Conservation (phyloP, 2,113 vertebrate genomes). For the Recurvirostra avosetta region DNA sequence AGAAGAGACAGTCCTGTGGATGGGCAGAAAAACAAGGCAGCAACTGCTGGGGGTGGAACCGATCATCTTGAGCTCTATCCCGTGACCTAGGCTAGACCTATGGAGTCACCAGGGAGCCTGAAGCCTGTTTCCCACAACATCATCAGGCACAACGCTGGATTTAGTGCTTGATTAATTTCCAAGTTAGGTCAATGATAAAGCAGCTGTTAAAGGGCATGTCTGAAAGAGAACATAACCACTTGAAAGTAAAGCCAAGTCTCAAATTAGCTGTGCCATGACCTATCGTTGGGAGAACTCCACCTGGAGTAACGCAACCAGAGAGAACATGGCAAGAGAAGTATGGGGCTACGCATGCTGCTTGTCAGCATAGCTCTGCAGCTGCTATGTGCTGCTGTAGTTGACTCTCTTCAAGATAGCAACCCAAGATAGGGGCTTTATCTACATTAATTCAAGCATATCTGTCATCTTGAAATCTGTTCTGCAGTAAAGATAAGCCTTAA, state of each 20-base stretch:
- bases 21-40: background rate
- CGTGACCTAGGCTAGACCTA: background rate
- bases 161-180: background rate
- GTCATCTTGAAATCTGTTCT: background rate
- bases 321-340: background rate
- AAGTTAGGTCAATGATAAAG: slow-evolving; percentile 22
- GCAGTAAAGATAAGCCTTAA: background rate
- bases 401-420: background rate
- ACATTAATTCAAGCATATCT: background rate
- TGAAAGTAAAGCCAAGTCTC: slow-evolving; percentile 14
- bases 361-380: background rate
- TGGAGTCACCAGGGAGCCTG: background rate
- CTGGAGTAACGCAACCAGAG: background rate
- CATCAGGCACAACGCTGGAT: background rate
- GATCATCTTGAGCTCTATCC: background rate
- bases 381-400: background rate
- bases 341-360: background rate
- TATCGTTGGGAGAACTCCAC: background rate
- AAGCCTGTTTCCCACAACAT: slow-evolving; percentile 19
- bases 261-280: background rate
- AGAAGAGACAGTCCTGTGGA: background rate
- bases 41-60: background rate
- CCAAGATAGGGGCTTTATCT: background rate
- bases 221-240: background rate
- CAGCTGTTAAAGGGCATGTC: background rate